Evolutionary conservation across 92 coral and sea anemone species (phyloP).

Genomic region (Blastomussa wellsi): DNA sequence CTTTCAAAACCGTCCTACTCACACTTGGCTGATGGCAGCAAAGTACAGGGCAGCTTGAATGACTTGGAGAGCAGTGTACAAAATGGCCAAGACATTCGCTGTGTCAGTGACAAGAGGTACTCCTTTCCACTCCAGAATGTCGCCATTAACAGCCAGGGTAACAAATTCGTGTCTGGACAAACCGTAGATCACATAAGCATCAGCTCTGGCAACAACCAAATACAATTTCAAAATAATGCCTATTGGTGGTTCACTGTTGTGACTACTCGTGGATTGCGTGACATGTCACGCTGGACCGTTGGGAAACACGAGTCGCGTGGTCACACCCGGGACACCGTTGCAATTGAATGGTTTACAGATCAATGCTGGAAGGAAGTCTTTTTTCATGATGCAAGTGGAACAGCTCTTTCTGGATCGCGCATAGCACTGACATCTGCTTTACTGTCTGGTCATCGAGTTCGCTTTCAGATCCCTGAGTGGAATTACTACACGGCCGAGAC

Average conservation of each 20-base stretch:
- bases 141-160: constrained; percentile 24
- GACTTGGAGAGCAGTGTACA: constrained; percentile 54
- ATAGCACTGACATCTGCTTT: constrained; percentile 54
- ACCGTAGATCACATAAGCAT: constrained; percentile 76
- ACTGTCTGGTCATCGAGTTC: constrained; percentile 72
- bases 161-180: constrained; percentile 57
- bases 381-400: constrained; percentile 55
- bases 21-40: constrained; percentile 53
- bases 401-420: constrained; percentile 39
- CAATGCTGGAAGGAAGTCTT: constrained; percentile 76
- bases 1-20: constrained; percentile 52
- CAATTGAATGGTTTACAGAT: constrained; percentile 82
- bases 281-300: constrained; percentile 94
- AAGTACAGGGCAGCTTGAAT: constrained; percentile 52
- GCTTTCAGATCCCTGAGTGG: constrained; percentile 61
- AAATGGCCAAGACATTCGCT: constrained; percentile 72
- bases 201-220: background rate
- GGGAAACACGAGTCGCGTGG: constrained; percentile 76
- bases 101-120: constrained; percentile 50
- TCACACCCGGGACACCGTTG: constrained; percentile 70
- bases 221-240: constrained; percentile 24
- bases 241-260: constrained; percentile 78
- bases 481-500: constrained; percentile 70
- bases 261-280: constrained; percentile 74
- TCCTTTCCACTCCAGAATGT: constrained; percentile 64